Evolutionary conservation across 1,140 invertebrate species (phyloP).

Genomic region (Monomorium pharaonis): DNA sequence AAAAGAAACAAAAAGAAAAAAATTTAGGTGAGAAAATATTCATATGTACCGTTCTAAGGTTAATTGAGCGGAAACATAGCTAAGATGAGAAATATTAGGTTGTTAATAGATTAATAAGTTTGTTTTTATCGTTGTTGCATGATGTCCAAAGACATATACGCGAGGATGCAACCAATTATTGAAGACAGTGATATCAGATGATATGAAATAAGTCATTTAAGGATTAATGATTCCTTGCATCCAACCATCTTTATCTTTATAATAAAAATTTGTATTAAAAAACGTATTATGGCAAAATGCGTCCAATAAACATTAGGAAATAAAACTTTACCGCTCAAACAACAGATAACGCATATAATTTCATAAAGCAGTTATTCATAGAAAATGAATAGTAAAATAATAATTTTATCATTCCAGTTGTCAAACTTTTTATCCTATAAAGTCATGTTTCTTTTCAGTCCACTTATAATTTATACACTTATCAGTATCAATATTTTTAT

Average conservation of each 20-base stretch:
- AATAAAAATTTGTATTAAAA: conserved; percentile 72
- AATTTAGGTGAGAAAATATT: too few species aligned
- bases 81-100: conserved; percentile 17
- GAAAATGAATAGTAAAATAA: conserved; percentile 72
- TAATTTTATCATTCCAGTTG: conserved; percentile 50
- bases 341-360: conserved; percentile 77
- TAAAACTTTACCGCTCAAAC: conserved; percentile 76
- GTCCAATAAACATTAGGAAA: conserved; percentile 34
- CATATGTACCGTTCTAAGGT: too few species aligned
- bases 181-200: conserved; percentile 44
- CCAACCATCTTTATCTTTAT: conserved; percentile 76
- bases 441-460: conserved; percentile 57
- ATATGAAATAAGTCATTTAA: conserved; percentile 54
- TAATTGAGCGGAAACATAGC: too few species aligned
- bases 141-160: conserved; percentile 27
- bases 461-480: conserved; percentile 6
- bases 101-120: conserved; percentile 16
- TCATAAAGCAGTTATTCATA: conserved; percentile 78
- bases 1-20: too few species aligned
- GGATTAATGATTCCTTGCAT: conserved; percentile 74
- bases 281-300: conserved; percentile 32
- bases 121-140: conserved; percentile 60
- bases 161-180: conserved; percentile 53
- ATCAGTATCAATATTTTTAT: conserved; percentile 16
- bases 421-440: conserved; percentile 48